Conservation (phyloP, 1,140 invertebrate species). For the Eurosta solidaginis region DNA sequence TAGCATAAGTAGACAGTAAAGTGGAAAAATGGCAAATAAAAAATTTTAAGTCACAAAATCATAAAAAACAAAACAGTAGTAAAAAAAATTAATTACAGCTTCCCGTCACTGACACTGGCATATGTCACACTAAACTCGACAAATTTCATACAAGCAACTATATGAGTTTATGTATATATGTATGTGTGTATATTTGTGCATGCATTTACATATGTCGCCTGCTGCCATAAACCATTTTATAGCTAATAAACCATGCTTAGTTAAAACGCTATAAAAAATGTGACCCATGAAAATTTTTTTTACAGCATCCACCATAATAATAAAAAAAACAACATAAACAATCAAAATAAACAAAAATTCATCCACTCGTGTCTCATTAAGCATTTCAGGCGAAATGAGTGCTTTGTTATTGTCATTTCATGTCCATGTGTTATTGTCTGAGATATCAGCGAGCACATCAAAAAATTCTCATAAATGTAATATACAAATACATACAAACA, state of each 20-base stretch:
- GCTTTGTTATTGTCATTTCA: background rate
- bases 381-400: background rate
- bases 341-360: background rate
- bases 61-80: background rate
- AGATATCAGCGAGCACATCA: constrained; percentile 15
- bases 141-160: background rate
- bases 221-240: constrained; percentile 27
- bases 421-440: background rate
- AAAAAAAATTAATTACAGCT: background rate
- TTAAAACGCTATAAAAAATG: constrained; percentile 23
- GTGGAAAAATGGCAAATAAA: no score
- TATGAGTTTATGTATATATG: background rate
- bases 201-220: background rate
- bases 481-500: background rate
- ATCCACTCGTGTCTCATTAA: constrained; percentile 13
- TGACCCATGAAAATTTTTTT: constrained; percentile 25
- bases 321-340: no score
- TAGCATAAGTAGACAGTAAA: background rate
- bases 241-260: constrained; percentile 22
- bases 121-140: background rate
- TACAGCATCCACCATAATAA: constrained; percentile 9
- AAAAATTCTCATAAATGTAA: constrained; percentile 15
- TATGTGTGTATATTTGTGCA: background rate
- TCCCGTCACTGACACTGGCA: background rate
- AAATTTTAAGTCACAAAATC: background rate